These are phyloP conservation scores for Cygnus atratus DNA, from an alignment of 2,113 vertebrate genomes.

Conservation along the genomic window DNA sequence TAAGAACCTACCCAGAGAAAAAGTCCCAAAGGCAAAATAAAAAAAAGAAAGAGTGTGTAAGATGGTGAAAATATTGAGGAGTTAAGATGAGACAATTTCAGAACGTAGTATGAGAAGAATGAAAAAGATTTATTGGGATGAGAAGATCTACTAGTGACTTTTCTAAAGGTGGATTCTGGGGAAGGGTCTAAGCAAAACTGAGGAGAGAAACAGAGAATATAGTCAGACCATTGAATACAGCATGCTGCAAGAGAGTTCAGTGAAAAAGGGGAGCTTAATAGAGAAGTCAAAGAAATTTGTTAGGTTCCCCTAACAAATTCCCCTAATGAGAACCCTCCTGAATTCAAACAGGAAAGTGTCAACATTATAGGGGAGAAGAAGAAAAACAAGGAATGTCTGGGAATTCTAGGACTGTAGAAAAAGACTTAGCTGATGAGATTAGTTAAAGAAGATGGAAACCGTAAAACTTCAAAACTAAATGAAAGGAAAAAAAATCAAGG, in stretches of 20 bases:
- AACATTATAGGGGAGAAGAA: not conserved
- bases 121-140: not conserved
- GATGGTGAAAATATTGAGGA: not conserved
- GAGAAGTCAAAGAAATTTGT: not conserved
- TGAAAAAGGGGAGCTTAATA: not conserved
- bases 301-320: not conserved
- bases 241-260: not conserved
- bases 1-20: not conserved
- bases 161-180: not conserved
- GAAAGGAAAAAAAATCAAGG: not conserved
- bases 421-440: not conserved
- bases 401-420: not conserved
- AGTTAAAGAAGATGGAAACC: not conserved
- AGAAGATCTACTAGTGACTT: not conserved
- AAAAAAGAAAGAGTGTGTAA: not conserved
- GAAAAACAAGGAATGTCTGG: not conserved
- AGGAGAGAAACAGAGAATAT: not conserved
- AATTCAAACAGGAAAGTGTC: not conserved
- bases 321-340: not conserved
- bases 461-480: not conserved
- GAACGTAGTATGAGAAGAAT: not conserved
- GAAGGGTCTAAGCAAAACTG: not conserved
- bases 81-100: not conserved
- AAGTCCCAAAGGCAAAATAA: not conserved
- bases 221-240: not conserved